A percentile compares a stretch with the other conserved stretches of the same genome.
Evolutionary conservation across 1,140 invertebrate genomes (phyloP).

Genomic region (Eulimnadia texana): DNA sequence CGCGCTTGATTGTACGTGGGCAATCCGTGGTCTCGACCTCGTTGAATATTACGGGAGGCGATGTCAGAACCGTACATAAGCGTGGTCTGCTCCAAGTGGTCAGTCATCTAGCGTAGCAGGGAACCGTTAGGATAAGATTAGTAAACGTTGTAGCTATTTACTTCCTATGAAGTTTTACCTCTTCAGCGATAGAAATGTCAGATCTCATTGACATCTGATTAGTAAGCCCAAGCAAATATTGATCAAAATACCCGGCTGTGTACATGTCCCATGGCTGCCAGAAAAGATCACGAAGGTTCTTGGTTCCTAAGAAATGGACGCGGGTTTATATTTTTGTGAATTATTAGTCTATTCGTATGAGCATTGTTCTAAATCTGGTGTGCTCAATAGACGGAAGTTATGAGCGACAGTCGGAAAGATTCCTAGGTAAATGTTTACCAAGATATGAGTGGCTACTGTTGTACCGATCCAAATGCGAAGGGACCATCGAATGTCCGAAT

Average conservation of each 20-base stretch:
- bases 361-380: no score
- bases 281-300: constrained; percentile 29
- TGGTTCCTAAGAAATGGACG: neutral
- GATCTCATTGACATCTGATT: constrained; percentile 38
- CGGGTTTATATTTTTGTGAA: no score
- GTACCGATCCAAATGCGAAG: neutral
- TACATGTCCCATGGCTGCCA: constrained; percentile 36
- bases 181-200: no score
- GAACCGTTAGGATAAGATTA: no score
- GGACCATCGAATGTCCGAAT: neutral
- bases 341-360: no score
- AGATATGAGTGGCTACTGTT: neutral
- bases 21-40: neutral
- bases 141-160: no score
- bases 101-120: neutral
- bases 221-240: constrained; percentile 35
- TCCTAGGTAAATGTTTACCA: neutral
- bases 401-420: no score
- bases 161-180: no score
- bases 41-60: neutral
- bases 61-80: neutral
- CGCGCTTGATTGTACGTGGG: neutral
- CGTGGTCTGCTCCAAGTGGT: neutral
- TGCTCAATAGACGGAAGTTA: no score
- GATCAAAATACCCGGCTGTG: constrained; percentile 34